Evolutionary conservation across 1,140 invertebrate genomes (phyloP).

Genomic region (Megathymus violae): DNA sequence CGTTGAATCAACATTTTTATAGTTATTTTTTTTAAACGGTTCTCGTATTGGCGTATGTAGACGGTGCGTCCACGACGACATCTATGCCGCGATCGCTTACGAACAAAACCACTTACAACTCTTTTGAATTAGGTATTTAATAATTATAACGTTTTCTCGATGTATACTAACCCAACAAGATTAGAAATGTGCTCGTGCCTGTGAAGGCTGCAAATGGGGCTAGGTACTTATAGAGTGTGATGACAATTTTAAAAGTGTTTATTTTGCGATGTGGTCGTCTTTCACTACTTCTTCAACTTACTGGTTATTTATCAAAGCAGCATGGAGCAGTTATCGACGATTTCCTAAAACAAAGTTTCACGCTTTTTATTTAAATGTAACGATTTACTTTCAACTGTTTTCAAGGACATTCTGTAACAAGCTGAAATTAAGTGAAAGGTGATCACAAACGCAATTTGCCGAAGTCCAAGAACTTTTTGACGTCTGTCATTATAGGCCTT

Average conservation of each 20-base stretch:
- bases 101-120: slow-evolving; percentile 21
- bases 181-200: slow-evolving; percentile 69
- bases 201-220: slow-evolving; percentile 69
- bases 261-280: slow-evolving; percentile 51
- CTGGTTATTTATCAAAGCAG: too few species aligned
- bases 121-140: slow-evolving; percentile 47
- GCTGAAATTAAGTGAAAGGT: slow-evolving; percentile 37
- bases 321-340: too few species aligned
- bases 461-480: slow-evolving; percentile 35
- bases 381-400: slow-evolving; percentile 27
- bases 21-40: slow-evolving; percentile 59
- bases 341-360: too few species aligned
- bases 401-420: background rate
- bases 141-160: slow-evolving; percentile 68
- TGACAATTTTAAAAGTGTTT: slow-evolving; percentile 62
- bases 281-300: slow-evolving; percentile 36
- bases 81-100: slow-evolving; percentile 50
- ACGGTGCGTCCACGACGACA: slow-evolving; percentile 57
- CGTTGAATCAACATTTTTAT: slow-evolving; percentile 54
- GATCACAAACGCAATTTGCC: slow-evolving; percentile 36
- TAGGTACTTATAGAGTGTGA: slow-evolving; percentile 73
- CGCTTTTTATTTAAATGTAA: background rate
- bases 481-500: slow-evolving; percentile 26
- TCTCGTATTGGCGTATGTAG: slow-evolving; percentile 73
- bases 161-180: slow-evolving; percentile 80